Base-by-base conservation (phyloP, 1,140 invertebrate genomes). In the Brachionus paranguensis region DNA sequence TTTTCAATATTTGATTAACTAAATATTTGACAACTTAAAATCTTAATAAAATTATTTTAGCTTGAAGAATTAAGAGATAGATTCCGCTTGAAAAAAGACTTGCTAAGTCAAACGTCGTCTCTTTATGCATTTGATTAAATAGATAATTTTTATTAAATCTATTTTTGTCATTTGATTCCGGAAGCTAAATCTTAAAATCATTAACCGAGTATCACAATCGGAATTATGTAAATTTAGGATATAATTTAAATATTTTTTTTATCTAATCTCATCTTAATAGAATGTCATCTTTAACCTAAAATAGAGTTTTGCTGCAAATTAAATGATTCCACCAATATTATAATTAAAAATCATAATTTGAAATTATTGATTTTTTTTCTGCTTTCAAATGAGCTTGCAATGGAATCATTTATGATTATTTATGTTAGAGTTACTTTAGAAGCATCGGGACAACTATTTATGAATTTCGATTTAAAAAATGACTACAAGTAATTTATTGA, bases 321-420 rank as follows among this genome's bases (percentile, higher is more conserved):
- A 43, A 72, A 41, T 17, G 6, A 72, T 43, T 20, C 17, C 11
- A 41, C 24, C 14, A 5, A n/a, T 70, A 70, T 70, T 70, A 70
- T 70, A 70, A 70, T 72, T 47, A 72, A 72, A 17, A 72, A 43
- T 72, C 37, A 72, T 72, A 72, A 72, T 72, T 72, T 43, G 37
- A 72, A 72, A 60, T 41, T 72, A 72, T 72, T 17, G 68, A 72
- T 72, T 72, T 72, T 70, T 70, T 43, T 72, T 41, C 68, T 72
- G 33, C 68, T 43, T 72, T 43, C 37, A 60, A 60, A 60, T 60
- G 17, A 60, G 53, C 53, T 60, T 60, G 17, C 53, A 60, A 60
- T 60, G 17, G 53, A 60, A 60, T 60, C 41, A 20, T 72, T 72
- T 72, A 72, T 72, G 33, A 41, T 72, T 72, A 72, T 72, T 72